A percentile compares a stretch with the other conserved stretches of the same genome.
Conservation (phyloP, 1,140 invertebrate genomes). For the Bradynema listronoti region DNA sequence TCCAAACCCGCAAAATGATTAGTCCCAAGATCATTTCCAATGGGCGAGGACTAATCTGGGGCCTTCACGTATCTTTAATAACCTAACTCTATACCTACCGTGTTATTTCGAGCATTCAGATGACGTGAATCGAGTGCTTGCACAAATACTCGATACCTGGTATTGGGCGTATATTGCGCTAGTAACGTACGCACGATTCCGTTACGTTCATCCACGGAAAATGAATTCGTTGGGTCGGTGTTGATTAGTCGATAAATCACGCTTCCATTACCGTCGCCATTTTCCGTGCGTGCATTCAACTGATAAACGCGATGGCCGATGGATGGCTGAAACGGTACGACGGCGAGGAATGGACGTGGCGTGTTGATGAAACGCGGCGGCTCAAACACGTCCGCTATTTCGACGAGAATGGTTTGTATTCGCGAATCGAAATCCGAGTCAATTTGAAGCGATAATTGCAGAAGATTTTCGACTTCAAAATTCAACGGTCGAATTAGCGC, state of each 20-base stretch:
- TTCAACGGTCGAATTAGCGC: conserved; percentile 34
- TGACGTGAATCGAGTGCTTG: conserved; percentile 43
- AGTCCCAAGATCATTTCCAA: no score
- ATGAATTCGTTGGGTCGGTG: conserved; percentile 47
- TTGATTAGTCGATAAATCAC: conserved; percentile 53
- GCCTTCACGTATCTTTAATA: not conserved
- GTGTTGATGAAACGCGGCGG: conserved; percentile 50
- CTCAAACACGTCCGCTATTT: conserved; percentile 49
- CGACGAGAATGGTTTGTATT: conserved; percentile 39
- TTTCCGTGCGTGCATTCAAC: conserved; percentile 51
- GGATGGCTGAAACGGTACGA: conserved; percentile 49
- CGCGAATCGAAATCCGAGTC: conserved; percentile 24
- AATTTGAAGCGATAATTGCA: conserved; percentile 27
- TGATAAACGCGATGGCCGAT: conserved; percentile 47
- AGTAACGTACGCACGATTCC: conserved; percentile 47
- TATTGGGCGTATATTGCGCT: conserved; percentile 32
- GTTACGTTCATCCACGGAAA: conserved; percentile 43
- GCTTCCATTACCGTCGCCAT: conserved; percentile 47
- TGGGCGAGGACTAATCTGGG: not conserved
- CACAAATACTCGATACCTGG: conserved; percentile 48
- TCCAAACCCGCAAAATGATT: no score
- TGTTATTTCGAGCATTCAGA: conserved; percentile 13
- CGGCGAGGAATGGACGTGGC: conserved; percentile 47
- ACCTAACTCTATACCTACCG: not conserved
- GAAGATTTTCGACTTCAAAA: conserved; percentile 17